phyloP scores from a whole-genome alignment of 2,797 vertebrate genomes.

The Ctenosaura bakeri region DNA sequence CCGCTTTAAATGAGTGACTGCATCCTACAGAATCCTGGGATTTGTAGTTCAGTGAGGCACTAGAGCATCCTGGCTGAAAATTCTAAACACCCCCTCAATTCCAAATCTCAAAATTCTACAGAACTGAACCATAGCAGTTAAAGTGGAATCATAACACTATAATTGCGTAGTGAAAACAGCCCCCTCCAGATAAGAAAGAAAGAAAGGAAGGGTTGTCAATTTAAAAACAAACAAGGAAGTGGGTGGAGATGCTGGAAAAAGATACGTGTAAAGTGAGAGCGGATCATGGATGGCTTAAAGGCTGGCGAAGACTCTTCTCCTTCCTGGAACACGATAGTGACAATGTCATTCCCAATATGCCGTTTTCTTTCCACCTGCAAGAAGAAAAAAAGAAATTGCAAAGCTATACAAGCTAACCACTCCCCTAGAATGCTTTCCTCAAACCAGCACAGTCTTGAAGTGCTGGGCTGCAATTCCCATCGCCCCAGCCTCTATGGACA shows the following conservation, averaged over 20 bases:
- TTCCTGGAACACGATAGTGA: slow-evolving; percentile 98
- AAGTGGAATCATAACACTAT: too few relatives aligned
- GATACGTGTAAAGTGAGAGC: slow-evolving; percentile 99
- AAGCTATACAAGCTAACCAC: not conserved
- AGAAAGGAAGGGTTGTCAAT: too few relatives aligned
- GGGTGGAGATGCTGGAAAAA: slow-evolving; percentile 67
- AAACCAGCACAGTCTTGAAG: not conserved
- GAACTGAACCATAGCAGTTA: too few relatives aligned
- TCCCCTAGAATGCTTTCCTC: too few relatives aligned
- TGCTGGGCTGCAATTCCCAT: not conserved
- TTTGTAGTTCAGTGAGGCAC: too few relatives aligned
- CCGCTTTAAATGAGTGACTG: too few relatives aligned
- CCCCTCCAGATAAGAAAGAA: too few relatives aligned
- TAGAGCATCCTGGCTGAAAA: too few relatives aligned
- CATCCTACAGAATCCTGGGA: too few relatives aligned
- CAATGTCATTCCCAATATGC: slow-evolving; percentile 98
- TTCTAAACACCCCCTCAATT: too few relatives aligned
- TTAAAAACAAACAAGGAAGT: not conserved
- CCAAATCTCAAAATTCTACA: too few relatives aligned
- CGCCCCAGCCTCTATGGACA: not conserved
- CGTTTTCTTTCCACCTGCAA: slow-evolving; percentile 96
- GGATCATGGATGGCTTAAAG: slow-evolving; percentile 99
- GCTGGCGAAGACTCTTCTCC: slow-evolving; percentile 93
- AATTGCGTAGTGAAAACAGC: too few relatives aligned
- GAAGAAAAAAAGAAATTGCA: slow-evolving; percentile 16